These are phyloP conservation scores for Athalia rosae DNA, from an alignment of 2,888 invertebrate species.

Conservation along the genomic window DNA sequence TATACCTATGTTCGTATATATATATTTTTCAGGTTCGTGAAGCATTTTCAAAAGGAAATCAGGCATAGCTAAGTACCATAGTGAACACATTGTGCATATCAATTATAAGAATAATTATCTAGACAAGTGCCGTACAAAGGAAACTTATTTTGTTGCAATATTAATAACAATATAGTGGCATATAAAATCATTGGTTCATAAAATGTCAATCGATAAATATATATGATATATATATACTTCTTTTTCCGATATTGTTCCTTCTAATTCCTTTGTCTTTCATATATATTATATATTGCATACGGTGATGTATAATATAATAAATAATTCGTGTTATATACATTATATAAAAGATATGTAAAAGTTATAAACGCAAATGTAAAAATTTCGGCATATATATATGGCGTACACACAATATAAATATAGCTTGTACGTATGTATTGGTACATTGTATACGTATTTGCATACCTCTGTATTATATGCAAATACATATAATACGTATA, in stretches of 20 bases:
- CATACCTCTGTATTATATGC: background rate
- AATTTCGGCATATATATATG: slow-evolving; percentile 70
- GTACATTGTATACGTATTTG: slow-evolving; percentile 2
- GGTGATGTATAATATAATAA: slow-evolving; percentile 64
- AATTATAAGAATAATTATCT: slow-evolving; percentile 71
- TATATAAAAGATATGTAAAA: slow-evolving; percentile 57
- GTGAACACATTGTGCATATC: slow-evolving; percentile 74
- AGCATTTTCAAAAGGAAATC: slow-evolving; percentile 73
- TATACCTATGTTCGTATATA: background rate
- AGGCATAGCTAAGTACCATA: slow-evolving; percentile 73
- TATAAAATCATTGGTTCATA: slow-evolving; percentile 46
- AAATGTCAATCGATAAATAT: slow-evolving; percentile 51
- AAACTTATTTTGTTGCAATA: slow-evolving; percentile 75
- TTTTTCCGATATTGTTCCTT: background rate
- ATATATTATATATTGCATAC: too few species aligned
- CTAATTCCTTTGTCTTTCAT: slow-evolving; percentile 50
- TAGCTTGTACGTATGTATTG: background rate
- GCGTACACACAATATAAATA: slow-evolving; percentile 64
- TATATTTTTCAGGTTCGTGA: slow-evolving; percentile 71
- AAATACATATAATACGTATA: slow-evolving; percentile 2
- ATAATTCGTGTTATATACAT: slow-evolving; percentile 67
- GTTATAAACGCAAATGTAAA: slow-evolving; percentile 67
- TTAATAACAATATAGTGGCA: background rate
- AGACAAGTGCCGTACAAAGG: slow-evolving; percentile 80
- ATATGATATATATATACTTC: slow-evolving; percentile 28